Base-by-base conservation (phyloP, 1,140 invertebrate genomes). In the Papilio dardanus region DNA sequence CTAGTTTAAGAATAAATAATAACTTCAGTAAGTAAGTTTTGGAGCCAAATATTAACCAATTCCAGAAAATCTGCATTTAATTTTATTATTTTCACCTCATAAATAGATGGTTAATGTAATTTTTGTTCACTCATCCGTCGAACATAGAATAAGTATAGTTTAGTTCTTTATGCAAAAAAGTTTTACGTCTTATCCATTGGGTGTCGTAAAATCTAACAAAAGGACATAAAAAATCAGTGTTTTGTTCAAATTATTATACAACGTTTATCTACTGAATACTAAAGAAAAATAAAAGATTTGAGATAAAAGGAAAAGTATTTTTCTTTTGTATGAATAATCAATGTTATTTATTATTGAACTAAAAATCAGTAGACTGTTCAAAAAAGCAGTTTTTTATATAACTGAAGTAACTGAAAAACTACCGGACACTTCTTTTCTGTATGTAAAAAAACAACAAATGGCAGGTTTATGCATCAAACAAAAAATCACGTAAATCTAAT, bases 171-270 rank as follows among this genome's bases (percentile, higher is more conserved):
- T 62, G 54, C 24, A 62, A 62, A 62, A 62, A 62, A 12, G 10
- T 62, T 62, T 30, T 62, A 62, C 54, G 54, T 21, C 50, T 54
- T 54, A 54, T 24, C 50, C 54, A 62, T 62, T 62, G 54, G 54
- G 24, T 62, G 54, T 62, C 54, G 54, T 62, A 62, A 62, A 62
- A 62, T 28, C 54, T 62, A 62, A 62, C 54, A 62, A 28, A 62
- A 12, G 50, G 24, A 62, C 24, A 62, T 62, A 62, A 62, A 62
- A n/a, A 12, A 28, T 16, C 24, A 62, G 54, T 62, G 24, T 62
- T 30, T 62, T 62, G 8, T 62, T 62, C 54, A 28, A 62, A n/a
- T 28, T 62, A 62, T 62, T 28, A 62, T 58, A 58, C 50, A 3
- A 62, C 21, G 54, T 30, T 62, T 62, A 62, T 62, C 12, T 14